phyloP scores from a whole-genome alignment of 2,797 vertebrate genomes.

The Poeciliopsis presidionis region DNA sequence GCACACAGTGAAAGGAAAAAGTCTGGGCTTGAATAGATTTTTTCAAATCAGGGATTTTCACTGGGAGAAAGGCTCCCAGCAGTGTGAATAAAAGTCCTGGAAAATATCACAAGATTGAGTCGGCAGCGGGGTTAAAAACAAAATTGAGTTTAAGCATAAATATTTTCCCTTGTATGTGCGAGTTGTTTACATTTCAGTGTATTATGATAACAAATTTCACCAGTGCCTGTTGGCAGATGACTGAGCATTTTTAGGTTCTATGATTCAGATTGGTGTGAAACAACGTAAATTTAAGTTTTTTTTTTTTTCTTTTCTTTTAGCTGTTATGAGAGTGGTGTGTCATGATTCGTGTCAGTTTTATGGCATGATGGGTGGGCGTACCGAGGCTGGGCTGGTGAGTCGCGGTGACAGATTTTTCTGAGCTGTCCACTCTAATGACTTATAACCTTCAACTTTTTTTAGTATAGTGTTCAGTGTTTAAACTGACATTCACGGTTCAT shows the following conservation, averaged over 20 bases:
- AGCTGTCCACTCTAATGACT: conserved; percentile 19
- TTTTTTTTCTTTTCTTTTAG: background rate
- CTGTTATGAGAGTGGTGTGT: conserved; percentile 19
- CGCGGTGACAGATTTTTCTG: conserved; percentile 22
- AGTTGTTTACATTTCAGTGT: background rate
- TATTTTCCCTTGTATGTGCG: background rate
- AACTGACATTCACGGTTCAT: conserved; percentile 15
- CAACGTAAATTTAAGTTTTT: background rate
- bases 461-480: conserved; percentile 26
- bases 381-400: conserved; percentile 22
- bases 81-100: background rate
- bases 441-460: conserved; percentile 34
- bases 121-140: background rate
- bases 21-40: background rate
- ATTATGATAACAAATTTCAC: background rate
- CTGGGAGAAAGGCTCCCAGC: background rate
- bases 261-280: conserved; percentile 5
- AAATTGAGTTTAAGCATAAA: background rate
- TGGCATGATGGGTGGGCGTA: conserved; percentile 22
- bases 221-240: background rate
- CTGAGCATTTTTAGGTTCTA: background rate
- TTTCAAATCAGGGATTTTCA: background rate
- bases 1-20: background rate
- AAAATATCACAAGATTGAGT: background rate
- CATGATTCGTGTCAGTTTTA: conserved; percentile 9